Percentiles rank a stretch among this genome's conserved stretches.
These are phyloP conservation scores for Galagoides demidoff DNA, from an alignment of 2,797 vertebrate genomes.

Conservation along the genomic window DNA sequence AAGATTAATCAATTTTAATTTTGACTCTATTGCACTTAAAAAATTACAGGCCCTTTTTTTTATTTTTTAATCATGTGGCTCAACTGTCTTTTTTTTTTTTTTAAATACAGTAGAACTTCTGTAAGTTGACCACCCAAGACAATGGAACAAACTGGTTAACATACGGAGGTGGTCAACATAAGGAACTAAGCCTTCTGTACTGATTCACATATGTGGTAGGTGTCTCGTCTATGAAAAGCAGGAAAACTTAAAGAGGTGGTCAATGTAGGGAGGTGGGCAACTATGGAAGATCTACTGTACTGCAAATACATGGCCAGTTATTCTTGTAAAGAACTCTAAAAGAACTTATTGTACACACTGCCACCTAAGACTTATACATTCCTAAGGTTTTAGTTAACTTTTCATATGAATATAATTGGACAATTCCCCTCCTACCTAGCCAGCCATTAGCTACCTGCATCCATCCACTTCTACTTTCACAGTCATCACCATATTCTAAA, in stretches of 20 bases:
- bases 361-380: background rate
- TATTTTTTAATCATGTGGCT: constrained; percentile 44
- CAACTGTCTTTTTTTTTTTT: constrained; percentile 28
- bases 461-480: constrained; percentile 35
- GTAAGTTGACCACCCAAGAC: no score
- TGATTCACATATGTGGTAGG: no score
- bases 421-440: background rate
- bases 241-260: no score
- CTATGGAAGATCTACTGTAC: background rate
- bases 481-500: constrained; percentile 43
- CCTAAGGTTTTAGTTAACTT: constrained; percentile 38
- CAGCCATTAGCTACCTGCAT: background rate
- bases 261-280: no score
- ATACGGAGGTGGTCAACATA: no score
- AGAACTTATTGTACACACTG: constrained; percentile 2
- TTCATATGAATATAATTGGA: background rate
- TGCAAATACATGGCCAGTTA: constrained; percentile 43
- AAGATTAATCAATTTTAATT: constrained; percentile 51
- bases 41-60: constrained; percentile 43
- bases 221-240: no score
- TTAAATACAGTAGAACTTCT: background rate
- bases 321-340: constrained; percentile 43
- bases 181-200: no score
- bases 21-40: constrained; percentile 12
- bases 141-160: no score